Evolutionary conservation across 1,140 invertebrate genomes (phyloP).

Genomic region (Drosophila seguyi): DNA sequence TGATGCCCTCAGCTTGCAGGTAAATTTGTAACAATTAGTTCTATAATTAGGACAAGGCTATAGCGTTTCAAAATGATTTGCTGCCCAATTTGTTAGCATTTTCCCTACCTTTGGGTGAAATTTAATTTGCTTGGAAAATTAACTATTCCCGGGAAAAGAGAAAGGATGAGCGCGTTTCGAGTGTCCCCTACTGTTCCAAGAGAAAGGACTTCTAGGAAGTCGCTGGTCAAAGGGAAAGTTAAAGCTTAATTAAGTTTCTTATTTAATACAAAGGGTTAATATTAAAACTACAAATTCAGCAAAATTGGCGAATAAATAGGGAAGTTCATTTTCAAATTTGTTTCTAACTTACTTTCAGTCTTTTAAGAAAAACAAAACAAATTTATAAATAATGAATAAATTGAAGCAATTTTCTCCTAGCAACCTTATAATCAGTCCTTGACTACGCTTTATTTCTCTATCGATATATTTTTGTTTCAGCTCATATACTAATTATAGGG

Average conservation of each 20-base stretch:
- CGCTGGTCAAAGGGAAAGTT: neutral
- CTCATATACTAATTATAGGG: constrained; percentile 21
- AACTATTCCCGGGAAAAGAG: neutral
- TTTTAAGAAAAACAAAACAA: neutral
- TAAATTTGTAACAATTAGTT: constrained; percentile 49
- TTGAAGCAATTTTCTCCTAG: neutral
- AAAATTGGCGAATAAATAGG: neutral
- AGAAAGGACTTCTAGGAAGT: neutral
- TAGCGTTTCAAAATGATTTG: constrained; percentile 38
- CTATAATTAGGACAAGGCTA: constrained; percentile 37
- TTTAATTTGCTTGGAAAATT: constrained; percentile 20
- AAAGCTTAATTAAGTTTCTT: neutral
- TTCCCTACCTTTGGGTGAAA: neutral
- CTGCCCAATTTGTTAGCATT: constrained; percentile 11
- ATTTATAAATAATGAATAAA: neutral
- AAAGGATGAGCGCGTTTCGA: neutral
- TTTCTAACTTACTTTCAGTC: neutral
- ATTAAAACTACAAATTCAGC: no score
- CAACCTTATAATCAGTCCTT: constrained; percentile 16
- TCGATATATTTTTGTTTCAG: neutral
- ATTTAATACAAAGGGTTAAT: neutral
- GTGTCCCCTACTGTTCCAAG: neutral
- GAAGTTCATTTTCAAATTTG: neutral
- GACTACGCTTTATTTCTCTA: neutral
- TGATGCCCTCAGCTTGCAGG: constrained; percentile 26